phyloP scores from a whole-genome alignment of 2,113 vertebrate species.

The Semnopithecus entellus region DNA sequence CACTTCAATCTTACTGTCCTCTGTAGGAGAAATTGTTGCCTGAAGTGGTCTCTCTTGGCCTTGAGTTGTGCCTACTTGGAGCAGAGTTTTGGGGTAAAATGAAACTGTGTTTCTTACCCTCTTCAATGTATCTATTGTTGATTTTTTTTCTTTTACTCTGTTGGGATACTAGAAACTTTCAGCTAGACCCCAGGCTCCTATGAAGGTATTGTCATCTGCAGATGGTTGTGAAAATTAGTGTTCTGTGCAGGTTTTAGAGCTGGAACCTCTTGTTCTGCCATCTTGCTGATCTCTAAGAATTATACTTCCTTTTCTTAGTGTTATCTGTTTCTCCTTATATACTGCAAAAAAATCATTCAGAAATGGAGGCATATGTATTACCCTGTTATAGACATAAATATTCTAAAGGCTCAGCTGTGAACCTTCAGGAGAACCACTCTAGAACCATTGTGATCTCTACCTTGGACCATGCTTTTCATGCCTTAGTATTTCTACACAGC shows the following conservation, averaged over 20 bases:
- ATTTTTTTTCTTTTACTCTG: background rate
- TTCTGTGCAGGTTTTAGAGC: background rate
- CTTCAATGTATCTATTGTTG: background rate
- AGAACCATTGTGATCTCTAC: background rate
- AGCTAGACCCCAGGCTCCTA: background rate
- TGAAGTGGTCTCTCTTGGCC: background rate
- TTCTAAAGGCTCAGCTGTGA: background rate
- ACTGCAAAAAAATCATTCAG: background rate
- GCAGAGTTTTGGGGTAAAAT: background rate
- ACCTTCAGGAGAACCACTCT: background rate
- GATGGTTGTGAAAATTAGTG: background rate
- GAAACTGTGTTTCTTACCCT: background rate
- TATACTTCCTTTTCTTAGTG: background rate
- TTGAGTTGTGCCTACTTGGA: background rate
- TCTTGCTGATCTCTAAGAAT: background rate
- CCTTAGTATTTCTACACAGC: background rate
- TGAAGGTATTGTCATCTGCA: background rate
- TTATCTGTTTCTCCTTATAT: constrained; percentile 38
- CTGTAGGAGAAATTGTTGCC: background rate
- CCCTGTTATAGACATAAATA: background rate
- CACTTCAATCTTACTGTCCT: background rate
- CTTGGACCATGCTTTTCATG: background rate
- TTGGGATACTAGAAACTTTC: background rate
- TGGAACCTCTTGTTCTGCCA: background rate
- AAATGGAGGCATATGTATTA: background rate